Base-by-base conservation (phyloP, 30 jellyfish, hydroid and myxozoan species). In the Aurelia coerulea region DNA sequence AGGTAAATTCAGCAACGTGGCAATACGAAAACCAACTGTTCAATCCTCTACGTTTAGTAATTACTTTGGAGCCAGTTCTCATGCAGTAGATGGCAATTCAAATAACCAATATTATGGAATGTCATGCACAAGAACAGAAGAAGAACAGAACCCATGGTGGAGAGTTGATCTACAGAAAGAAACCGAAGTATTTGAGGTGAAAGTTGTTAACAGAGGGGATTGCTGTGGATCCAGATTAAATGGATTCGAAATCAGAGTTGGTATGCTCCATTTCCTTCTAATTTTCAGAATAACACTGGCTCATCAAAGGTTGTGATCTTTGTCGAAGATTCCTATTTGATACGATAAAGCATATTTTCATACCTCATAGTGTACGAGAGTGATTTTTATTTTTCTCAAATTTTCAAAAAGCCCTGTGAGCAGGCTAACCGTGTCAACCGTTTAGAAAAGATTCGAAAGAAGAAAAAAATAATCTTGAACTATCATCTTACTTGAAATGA, bases 121-220 rank as follows among this genome's bases (percentile, higher is more conserved):
- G 18, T 76, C 87, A 13, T 76, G 87, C 73, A 62, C 87, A 3
- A 13, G 87, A 62, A 76, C 87, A 3, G 37, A 54, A 2, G 34
- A 52, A 7, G 87, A 76, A 34, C 53, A 17, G 18, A 33, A 59
- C 53, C 87, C 87, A 31, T 76, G 87, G 87, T 76, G 87, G 87
- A 73, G 87, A 9, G 87, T 76, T 56, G 87, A 76, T 34, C 15
- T 76, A 42, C 37, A 17, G n/a, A 37, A 29, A n/a, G 87, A 76
- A 37, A 54, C 29, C 52, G 65, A 52, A 33, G 76, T 76, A 7
- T 76, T 76, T 31, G 87, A 76, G 34, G 76, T 76, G 14, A 76
- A 76, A 29, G 73, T 76, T 52, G 72, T 51, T 1, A 76, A 76
- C 46, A 52, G 73, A 6, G 87, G 76, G 4, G 87, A 62, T 42